Evolutionary conservation across 1,140 invertebrate species (phyloP), one percentile per base, ranked within the genome.

Genomic region (Achroia grisella): DNA sequence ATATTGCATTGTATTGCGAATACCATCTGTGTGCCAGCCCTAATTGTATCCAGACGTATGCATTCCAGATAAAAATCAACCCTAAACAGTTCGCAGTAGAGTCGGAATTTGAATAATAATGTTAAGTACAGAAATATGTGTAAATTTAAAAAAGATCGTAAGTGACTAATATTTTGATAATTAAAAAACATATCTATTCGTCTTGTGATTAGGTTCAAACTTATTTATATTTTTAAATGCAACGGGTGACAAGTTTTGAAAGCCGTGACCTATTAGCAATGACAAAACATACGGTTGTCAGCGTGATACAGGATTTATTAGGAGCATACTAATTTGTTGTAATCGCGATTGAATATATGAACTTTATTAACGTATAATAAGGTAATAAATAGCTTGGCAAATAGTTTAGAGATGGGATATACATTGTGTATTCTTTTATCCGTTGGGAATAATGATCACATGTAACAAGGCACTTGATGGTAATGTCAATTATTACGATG

Each of bases 251-350:
- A 71, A 64, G 67, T 58, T 72, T 74, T 69, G 62, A 77, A 63
- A 71, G 47, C 69, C 71, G 69, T 68, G 53, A 69, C 69, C 69
- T 76, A 75, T 79, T 75, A 77, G 57, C 63, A 77, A 45, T 77
- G 73, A 77, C 73, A 74, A 72, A 79, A 71, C 71, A 67, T 68
- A 77, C 69, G 75, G 72, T 73, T 79, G 75, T 79, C 75, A 79
- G 54, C 66, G 55, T 75, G 75, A 76, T 76, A 56, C 44, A 44
- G 61, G 71, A 79, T 76, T 76, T 79, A 79, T 79, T 68, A 48
- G 40, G 49, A 15, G 54, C 49, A 44, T 41, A 39, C 47, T 46
- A 54, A 47, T 55, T 59, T 49, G 44, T 39, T 23, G 17, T 23
- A 6, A 23, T 23, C 2, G 17, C 6, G 17, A 23, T 2, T 23